These are phyloP conservation scores for Atherinomorus stipes DNA, from an alignment of 2,113 vertebrate species.

Conservation along the genomic window DNA sequence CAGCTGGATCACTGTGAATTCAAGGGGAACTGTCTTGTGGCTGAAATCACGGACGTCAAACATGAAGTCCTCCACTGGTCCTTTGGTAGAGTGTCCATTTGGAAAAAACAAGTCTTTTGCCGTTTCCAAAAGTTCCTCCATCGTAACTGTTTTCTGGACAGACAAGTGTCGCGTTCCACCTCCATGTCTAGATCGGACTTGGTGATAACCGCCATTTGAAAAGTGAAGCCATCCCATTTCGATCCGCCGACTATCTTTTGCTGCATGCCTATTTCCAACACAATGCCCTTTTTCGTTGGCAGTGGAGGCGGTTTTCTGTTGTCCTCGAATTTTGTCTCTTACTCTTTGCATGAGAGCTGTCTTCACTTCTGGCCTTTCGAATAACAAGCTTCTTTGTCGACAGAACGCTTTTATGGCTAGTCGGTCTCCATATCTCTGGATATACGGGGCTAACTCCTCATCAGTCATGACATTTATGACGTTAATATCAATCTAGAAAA, in stretches of 20 bases:
- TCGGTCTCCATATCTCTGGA: background rate
- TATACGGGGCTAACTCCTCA: slow-evolving; percentile 9
- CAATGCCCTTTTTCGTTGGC: background rate
- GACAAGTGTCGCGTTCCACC: slow-evolving; percentile 5
- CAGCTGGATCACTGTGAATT: background rate
- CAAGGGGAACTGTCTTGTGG: background rate
- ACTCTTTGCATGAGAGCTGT: too few relatives aligned
- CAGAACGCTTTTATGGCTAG: slow-evolving; percentile 15
- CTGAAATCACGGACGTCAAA: slow-evolving; percentile 7
- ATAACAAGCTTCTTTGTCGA: background rate
- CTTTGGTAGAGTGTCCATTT: background rate
- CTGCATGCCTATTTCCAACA: slow-evolving; percentile 14
- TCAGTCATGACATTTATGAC: background rate
- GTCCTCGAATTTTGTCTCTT: too few relatives aligned
- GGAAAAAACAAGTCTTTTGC: background rate
- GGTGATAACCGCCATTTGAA: too few relatives aligned
- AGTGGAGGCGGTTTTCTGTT: background rate
- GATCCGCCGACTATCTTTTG: slow-evolving; percentile 3
- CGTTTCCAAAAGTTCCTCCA: slow-evolving; percentile 11
- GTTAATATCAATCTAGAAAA: too few relatives aligned
- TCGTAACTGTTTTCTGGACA: background rate
- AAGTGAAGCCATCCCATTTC: slow-evolving; percentile 14
- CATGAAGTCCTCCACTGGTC: background rate
- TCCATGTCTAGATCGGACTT: background rate
- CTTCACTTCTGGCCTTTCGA: too few relatives aligned